Conservation (phyloP, 2,888 invertebrate species). For the Rhagium mordax region DNA sequence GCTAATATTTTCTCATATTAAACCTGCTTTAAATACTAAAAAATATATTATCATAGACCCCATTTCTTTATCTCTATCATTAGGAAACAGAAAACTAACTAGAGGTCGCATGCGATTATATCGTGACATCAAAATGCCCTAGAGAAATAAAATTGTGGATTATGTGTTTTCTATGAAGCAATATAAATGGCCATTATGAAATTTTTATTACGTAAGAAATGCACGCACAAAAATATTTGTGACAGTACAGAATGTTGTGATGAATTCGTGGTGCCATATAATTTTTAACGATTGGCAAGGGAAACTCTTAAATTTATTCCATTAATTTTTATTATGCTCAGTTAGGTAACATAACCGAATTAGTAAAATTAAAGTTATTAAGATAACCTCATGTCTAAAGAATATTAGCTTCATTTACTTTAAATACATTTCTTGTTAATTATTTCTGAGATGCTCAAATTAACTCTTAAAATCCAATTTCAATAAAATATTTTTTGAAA, state of each 20-base stretch:
- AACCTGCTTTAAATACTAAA: too few species aligned
- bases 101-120: conserved; percentile 17
- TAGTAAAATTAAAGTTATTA: not conserved
- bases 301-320: not conserved
- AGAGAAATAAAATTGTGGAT: conserved; percentile 42
- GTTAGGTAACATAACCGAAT: not conserved
- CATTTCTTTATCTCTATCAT: not conserved
- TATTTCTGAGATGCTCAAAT: too few species aligned
- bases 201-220: conserved; percentile 40
- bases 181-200: conserved; percentile 36
- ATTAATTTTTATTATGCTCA: not conserved
- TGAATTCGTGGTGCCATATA: not conserved
- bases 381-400: not conserved
- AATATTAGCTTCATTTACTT: too few species aligned
- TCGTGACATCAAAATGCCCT: conserved; percentile 39
- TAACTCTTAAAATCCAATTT: too few species aligned
- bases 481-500: too few species aligned
- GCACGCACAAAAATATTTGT: conserved; percentile 38
- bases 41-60: too few species aligned
- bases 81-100: not conserved
- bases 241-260: not conserved
- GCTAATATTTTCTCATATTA: too few species aligned
- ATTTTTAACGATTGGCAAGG: not conserved
- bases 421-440: too few species aligned
- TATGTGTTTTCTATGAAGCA: conserved; percentile 39